Evolutionary conservation across 1,140 invertebrate genomes (phyloP).

Genomic region (Leptonema lineaticorne): DNA sequence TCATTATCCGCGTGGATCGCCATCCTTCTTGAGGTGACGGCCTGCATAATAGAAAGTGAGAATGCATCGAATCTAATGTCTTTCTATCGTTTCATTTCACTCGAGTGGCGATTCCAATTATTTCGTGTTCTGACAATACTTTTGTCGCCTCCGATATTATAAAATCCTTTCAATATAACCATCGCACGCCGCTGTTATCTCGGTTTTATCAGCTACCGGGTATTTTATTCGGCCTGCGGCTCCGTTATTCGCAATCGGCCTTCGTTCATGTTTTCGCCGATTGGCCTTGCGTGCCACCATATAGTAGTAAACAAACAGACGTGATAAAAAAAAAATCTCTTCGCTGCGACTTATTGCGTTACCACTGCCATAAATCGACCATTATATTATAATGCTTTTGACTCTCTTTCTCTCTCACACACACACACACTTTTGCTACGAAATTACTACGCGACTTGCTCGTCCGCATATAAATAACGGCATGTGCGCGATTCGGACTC

Average conservation of each 20-base stretch:
- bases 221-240: too few relatives aligned
- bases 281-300: constrained; percentile 19
- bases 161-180: too few relatives aligned
- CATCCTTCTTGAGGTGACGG: too few relatives aligned
- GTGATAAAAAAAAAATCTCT: too few relatives aligned
- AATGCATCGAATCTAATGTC: too few relatives aligned
- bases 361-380: not conserved
- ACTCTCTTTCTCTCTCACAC: not conserved
- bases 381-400: not conserved
- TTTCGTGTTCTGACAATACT: too few relatives aligned
- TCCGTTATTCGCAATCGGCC: constrained; percentile 25
- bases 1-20: too few relatives aligned
- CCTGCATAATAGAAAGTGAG: too few relatives aligned
- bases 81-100: too few relatives aligned
- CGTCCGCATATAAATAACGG: not conserved
- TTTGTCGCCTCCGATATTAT: not conserved
- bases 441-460: constrained; percentile 1
- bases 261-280: constrained; percentile 26
- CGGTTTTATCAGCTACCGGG: not conserved
- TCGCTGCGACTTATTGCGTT: not conserved
- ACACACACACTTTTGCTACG: not conserved
- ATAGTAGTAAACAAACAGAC: constrained; percentile 5
- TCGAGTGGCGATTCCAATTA: not conserved
- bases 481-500: constrained; percentile 11
- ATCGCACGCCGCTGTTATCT: not conserved